These are phyloP conservation scores for Dysidea cf. avara DNA, from an alignment of 37 sponge, comb jelly and placozoan genomes.

Conservation along the genomic window DNA sequence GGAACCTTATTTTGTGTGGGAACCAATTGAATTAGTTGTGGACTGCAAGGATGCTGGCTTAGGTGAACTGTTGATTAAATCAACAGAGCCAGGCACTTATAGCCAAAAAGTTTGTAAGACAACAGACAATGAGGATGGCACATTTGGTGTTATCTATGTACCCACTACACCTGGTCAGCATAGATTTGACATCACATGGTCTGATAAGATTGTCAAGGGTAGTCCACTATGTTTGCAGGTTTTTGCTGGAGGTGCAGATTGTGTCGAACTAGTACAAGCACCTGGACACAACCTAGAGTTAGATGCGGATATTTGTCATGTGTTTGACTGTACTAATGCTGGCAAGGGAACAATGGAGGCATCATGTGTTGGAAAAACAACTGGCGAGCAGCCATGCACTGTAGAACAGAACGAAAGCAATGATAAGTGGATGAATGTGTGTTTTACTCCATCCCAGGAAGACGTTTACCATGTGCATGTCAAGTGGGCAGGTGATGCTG, in stretches of 20 bases:
- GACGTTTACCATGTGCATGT: conserved; percentile 52
- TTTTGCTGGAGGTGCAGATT: neutral
- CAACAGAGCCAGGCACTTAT: conserved; percentile 22
- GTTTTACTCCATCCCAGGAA: conserved; percentile 18
- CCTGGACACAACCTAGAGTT: conserved; percentile 35
- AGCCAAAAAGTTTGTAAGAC: neutral
- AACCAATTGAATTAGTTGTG: conserved; percentile 38
- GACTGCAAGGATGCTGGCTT: conserved; percentile 49
- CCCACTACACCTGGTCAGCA: conserved; percentile 58
- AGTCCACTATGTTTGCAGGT: conserved; percentile 31
- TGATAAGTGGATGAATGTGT: conserved; percentile 23
- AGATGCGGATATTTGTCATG: too few species aligned
- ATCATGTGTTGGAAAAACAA: conserved; percentile 15
- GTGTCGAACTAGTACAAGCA: too few species aligned
- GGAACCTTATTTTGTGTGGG: conserved; percentile 15
- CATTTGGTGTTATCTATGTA: conserved; percentile 43
- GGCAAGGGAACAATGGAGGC: conserved; percentile 41
- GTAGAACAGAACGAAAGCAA: conserved; percentile 23
- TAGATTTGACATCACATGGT: conserved; percentile 48
- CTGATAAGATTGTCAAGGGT: conserved; percentile 32
- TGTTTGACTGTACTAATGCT: conserved; percentile 36
- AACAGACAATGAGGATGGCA: conserved; percentile 35
- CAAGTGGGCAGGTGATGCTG: conserved; percentile 41
- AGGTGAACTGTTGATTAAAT: conserved; percentile 35
- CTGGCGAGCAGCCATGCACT: conserved; percentile 17